Conservation (phyloP, 2,113 vertebrate genomes). For the Apteryx mantelli region DNA sequence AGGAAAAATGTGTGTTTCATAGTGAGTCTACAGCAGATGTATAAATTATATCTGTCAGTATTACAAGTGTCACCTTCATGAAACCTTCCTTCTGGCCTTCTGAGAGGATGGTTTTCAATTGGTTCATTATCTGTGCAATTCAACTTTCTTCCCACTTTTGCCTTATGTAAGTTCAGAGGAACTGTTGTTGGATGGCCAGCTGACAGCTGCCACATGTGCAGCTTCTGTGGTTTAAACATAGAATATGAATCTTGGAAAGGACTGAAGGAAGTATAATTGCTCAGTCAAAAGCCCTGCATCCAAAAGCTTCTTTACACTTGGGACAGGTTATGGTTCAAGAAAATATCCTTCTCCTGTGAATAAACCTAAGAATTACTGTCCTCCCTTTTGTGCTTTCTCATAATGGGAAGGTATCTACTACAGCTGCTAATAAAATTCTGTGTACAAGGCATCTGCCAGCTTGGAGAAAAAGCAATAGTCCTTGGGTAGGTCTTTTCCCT, state of each 20-base stretch:
- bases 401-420: background rate
- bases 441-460: background rate
- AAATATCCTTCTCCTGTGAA: background rate
- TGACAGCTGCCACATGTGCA: background rate
- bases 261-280: background rate
- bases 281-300: background rate
- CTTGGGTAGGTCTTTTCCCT: background rate
- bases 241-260: background rate
- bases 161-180: background rate
- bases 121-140: background rate
- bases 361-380: background rate
- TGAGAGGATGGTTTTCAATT: background rate
- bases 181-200: background rate
- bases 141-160: background rate
- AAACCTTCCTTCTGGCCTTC: background rate
- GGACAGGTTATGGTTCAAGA: background rate
- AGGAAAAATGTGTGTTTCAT: background rate
- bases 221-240: background rate
- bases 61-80: background rate
- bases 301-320: background rate
- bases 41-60: background rate
- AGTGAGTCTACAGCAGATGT: background rate
- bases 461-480: background rate
- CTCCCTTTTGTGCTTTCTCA: background rate
- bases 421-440: background rate